Conservation (phyloP, 2,888 invertebrate species). For the Harpalus rufipes region DNA sequence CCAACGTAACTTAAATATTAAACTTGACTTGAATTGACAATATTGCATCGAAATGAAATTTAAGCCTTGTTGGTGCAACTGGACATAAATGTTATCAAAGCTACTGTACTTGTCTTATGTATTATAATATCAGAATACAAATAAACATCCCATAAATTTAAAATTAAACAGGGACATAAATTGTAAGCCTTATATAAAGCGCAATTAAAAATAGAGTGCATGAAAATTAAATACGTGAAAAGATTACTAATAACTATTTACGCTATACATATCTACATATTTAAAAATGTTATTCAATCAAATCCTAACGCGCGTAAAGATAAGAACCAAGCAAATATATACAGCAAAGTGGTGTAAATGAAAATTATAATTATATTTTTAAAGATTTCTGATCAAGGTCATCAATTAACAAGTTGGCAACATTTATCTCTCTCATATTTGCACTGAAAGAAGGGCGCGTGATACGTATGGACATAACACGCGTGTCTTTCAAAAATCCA, state of each 20-base stretch:
- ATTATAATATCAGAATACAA: constrained; percentile 46
- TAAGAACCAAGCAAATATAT: constrained; percentile 38
- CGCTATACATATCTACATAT: not conserved
- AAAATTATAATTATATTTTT: not conserved
- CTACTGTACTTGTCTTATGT: constrained; percentile 48
- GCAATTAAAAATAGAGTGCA: constrained; percentile 55
- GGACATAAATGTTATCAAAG: constrained; percentile 25
- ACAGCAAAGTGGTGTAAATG: constrained; percentile 6
- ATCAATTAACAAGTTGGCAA: too few species aligned
- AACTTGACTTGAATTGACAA: too few species aligned
- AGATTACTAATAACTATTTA: constrained; percentile 39
- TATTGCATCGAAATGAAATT: too few species aligned
- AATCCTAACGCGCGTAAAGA: constrained; percentile 13
- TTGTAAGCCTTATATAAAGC: constrained; percentile 58
- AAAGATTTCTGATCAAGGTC: not conserved
- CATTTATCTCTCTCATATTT: too few species aligned
- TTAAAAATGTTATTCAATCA: not conserved
- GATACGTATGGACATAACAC: too few species aligned
- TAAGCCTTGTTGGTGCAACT: too few species aligned
- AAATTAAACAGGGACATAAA: constrained; percentile 35
- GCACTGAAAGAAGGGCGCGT: too few species aligned
- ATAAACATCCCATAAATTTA: constrained; percentile 50
- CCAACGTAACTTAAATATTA: too few species aligned
- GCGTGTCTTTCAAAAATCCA: too few species aligned
- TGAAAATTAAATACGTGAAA: constrained; percentile 57